Percentiles rank a stretch among this genome's conserved stretches.
These are phyloP conservation scores for Chymomyza procnemis DNA, from an alignment of 2,888 invertebrate genomes.

Conservation along the genomic window DNA sequence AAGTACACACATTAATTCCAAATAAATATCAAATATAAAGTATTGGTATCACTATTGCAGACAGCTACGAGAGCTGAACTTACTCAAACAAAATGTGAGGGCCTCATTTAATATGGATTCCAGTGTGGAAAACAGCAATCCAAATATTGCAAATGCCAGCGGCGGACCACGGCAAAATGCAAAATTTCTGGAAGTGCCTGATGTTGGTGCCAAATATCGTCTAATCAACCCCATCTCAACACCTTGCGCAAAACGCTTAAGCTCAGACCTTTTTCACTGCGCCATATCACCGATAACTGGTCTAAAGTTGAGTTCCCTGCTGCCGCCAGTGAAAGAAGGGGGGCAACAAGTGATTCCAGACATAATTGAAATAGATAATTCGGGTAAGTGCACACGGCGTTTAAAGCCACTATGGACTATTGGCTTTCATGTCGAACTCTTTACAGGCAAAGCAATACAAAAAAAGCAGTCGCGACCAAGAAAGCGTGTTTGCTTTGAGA, in stretches of 20 bases:
- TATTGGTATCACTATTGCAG: conserved; percentile 35
- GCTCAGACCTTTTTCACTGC: conserved; percentile 63
- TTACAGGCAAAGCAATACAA: not conserved
- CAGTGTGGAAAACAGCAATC: conserved; percentile 68
- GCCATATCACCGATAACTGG: conserved; percentile 68
- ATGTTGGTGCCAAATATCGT: not conserved
- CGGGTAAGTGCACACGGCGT: conserved; percentile 7
- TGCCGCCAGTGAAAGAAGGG: not conserved
- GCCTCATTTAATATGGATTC: conserved; percentile 73
- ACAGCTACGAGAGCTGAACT: conserved; percentile 58
- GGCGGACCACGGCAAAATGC: conserved; percentile 9
- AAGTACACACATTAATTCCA: conserved; percentile 21
- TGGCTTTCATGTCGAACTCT: no score
- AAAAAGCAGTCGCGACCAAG: not conserved
- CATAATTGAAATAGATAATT: not conserved
- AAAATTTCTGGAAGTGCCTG: not conserved
- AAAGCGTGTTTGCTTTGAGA: conserved; percentile 36
- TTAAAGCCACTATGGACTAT: not conserved
- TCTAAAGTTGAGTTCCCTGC: conserved; percentile 41
- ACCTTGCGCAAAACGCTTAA: conserved; percentile 43
- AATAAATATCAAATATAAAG: not conserved
- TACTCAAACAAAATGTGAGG: conserved; percentile 63
- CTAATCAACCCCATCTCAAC: conserved; percentile 58
- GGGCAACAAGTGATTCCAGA: conserved; percentile 13
- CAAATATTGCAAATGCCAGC: conserved; percentile 13